These are phyloP conservation scores for Apamea epomidion DNA, from an alignment of 2,888 invertebrate genomes.

Conservation along the genomic window DNA sequence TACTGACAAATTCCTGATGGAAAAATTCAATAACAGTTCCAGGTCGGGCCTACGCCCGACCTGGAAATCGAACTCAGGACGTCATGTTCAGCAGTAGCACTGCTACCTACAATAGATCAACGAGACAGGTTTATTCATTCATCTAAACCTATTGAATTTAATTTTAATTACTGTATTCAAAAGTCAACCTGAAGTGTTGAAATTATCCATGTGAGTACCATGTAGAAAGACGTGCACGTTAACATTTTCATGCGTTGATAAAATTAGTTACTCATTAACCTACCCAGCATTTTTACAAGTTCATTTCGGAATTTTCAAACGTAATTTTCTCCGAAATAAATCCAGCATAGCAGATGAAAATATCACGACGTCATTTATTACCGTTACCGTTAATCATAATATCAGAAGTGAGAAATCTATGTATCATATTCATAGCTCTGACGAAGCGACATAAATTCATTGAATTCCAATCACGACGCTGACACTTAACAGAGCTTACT, in stretches of 20 bases:
- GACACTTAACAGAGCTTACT: constrained; percentile 26
- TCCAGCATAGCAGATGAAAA: neutral
- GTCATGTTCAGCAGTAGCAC: too few species aligned
- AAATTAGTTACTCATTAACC: neutral
- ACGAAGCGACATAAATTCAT: constrained; percentile 40
- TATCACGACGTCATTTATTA: neutral
- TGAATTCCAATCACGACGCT: constrained; percentile 31
- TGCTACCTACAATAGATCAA: too few species aligned
- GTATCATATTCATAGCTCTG: constrained; percentile 7
- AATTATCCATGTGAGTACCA: too few species aligned
- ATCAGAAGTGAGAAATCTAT: constrained; percentile 22
- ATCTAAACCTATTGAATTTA: neutral
- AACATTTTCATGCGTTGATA: neutral
- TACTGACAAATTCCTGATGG: too few species aligned
- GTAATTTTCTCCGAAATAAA: neutral
- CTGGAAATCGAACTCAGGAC: too few species aligned
- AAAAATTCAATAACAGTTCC: too few species aligned
- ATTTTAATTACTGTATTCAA: too few species aligned
- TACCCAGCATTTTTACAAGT: neutral
- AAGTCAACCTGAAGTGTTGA: neutral
- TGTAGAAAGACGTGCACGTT: too few species aligned
- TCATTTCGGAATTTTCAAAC: neutral
- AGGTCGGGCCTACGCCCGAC: too few species aligned
- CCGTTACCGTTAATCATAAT: constrained; percentile 3
- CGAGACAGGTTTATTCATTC: too few species aligned